Evolutionary conservation across 2,797 vertebrate genomes (phyloP).

Genomic region (Sebastes kiyomatsui): DNA sequence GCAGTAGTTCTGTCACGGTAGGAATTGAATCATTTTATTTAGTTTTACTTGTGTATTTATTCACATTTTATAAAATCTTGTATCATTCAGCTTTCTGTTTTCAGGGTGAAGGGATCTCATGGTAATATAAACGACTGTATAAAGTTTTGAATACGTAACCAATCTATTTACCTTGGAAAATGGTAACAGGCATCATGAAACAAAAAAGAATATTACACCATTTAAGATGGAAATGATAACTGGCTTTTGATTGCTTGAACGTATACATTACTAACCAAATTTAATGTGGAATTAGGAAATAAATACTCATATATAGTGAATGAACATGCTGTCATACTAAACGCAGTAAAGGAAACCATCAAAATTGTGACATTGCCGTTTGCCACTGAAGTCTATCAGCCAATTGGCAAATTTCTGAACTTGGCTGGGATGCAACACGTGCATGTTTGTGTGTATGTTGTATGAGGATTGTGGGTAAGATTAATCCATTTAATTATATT

Average conservation of each 20-base stretch:
- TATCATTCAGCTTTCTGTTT: background rate
- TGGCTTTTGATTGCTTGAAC: background rate
- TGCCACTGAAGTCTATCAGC: background rate
- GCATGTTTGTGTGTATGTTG: background rate
- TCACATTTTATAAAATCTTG: background rate
- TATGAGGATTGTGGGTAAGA: background rate
- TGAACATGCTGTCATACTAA: background rate
- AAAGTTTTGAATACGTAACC: background rate
- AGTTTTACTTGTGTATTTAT: background rate
- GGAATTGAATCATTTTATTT: background rate
- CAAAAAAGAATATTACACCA: background rate
- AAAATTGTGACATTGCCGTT: background rate
- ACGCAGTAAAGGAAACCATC: background rate
- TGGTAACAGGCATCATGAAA: background rate
- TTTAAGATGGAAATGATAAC: background rate
- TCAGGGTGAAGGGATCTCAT: background rate
- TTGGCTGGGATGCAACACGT: too few species aligned
- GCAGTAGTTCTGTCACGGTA: background rate
- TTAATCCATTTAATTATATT: background rate
- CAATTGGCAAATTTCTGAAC: background rate
- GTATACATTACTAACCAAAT: background rate
- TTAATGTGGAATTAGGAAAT: background rate
- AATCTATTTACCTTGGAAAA: background rate
- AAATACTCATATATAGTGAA: background rate
- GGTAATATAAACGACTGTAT: background rate